These are phyloP conservation scores for Denticeps clupeoides DNA, from an alignment of 2,797 vertebrate genomes.

Conservation along the genomic window DNA sequence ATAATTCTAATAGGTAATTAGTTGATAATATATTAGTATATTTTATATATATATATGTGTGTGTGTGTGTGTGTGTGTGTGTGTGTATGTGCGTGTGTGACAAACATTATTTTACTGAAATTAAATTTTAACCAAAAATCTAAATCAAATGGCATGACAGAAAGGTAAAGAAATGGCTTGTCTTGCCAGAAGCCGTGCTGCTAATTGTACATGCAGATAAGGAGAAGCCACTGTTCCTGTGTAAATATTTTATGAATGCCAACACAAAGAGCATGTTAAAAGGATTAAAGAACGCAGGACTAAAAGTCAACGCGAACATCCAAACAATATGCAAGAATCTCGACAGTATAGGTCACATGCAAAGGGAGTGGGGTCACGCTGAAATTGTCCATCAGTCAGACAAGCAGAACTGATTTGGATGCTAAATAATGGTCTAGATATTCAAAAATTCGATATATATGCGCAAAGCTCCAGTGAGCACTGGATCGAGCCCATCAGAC, in stretches of 20 bases:
- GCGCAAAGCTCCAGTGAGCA: slow-evolving; percentile 97
- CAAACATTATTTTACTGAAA: no score
- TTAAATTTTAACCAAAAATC: slow-evolving; percentile 61
- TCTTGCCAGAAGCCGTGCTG: slow-evolving; percentile 61
- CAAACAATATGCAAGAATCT: slow-evolving; percentile 91
- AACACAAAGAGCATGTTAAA: slow-evolving; percentile 65
- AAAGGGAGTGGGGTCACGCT: slow-evolving; percentile 82
- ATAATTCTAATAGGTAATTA: no score
- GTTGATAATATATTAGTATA: no score
- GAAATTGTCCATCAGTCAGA: slow-evolving; percentile 99
- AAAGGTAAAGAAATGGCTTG: slow-evolving; percentile 57
- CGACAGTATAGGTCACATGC: slow-evolving; percentile 94
- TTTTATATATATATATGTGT: no score
- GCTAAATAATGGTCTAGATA: slow-evolving; percentile 95
- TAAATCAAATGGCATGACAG: slow-evolving; percentile 54
- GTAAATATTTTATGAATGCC: slow-evolving; percentile 72
- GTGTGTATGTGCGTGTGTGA: no score
- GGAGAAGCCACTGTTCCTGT: slow-evolving; percentile 56
- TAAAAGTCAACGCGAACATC: slow-evolving; percentile 61
- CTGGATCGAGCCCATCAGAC: slow-evolving; percentile 76
- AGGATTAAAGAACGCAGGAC: slow-evolving; percentile 57
- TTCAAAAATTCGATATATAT: slow-evolving; percentile 97
- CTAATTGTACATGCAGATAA: slow-evolving; percentile 71
- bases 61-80: no score
- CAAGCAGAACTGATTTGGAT: slow-evolving; percentile 99